Conservation (phyloP, 1,140 invertebrate species). For the Diuraphis noxia region DNA sequence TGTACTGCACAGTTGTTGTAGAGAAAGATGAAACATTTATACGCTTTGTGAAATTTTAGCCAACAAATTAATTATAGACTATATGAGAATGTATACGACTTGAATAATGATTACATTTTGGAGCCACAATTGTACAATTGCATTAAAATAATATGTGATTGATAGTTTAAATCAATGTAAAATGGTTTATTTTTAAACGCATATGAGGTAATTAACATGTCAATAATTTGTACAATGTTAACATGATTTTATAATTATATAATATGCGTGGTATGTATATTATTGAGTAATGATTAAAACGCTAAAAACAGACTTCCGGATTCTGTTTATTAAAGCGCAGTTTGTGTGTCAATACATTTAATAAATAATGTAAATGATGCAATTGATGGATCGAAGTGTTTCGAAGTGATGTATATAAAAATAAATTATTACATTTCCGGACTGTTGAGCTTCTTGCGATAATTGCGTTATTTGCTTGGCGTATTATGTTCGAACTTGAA, state of each 20-base stretch:
- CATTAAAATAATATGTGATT: not conserved
- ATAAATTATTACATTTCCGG: not conserved
- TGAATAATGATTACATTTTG: not conserved
- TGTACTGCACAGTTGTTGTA: not conserved
- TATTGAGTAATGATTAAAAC: constrained; percentile 15
- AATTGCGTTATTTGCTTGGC: not conserved
- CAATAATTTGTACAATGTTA: not conserved
- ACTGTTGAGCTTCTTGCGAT: not conserved
- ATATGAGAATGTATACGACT: not conserved
- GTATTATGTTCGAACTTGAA: not conserved
- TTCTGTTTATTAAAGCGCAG: not conserved
- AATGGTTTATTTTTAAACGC: not conserved
- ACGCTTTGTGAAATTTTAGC: not conserved
- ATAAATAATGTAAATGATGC: constrained; percentile 28
- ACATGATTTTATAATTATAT: not conserved
- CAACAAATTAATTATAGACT: not conserved
- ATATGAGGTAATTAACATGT: not conserved
- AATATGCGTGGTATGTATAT: not conserved
- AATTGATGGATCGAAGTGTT: not conserved
- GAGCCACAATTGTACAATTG: not conserved
- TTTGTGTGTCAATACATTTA: not conserved
- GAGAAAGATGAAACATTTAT: not conserved
- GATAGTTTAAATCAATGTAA: not conserved
- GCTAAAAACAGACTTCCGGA: not conserved
- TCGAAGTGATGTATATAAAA: not conserved